phyloP scores from a whole-genome alignment of 2,113 vertebrate genomes.

The Reinhardtius hippoglossoides region DNA sequence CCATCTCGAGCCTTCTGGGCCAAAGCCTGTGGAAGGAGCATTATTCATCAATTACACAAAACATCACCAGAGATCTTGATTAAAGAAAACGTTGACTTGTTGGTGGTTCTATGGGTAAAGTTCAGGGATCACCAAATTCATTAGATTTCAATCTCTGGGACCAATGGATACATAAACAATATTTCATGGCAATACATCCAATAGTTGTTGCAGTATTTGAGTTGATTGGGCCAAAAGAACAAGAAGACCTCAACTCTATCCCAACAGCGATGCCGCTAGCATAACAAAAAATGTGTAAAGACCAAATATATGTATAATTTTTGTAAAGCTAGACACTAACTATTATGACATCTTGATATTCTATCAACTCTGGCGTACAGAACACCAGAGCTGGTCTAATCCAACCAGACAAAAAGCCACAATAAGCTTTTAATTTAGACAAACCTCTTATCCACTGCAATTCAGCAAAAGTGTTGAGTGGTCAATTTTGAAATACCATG shows the following conservation, averaged over 20 bases:
- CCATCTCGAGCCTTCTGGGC: constrained; percentile 95
- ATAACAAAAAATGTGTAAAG: background rate
- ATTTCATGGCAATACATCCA: background rate
- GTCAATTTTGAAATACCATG: background rate
- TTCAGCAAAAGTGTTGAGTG: background rate
- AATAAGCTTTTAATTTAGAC: background rate
- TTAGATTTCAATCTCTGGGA: background rate
- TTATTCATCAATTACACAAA: background rate
- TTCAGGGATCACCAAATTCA: too few species aligned
- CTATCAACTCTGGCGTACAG: background rate
- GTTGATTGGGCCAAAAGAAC: background rate
- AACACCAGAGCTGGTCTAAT: background rate
- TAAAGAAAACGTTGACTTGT: too few species aligned
- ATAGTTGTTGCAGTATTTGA: too few species aligned
- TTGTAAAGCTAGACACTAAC: background rate
- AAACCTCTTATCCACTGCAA: background rate
- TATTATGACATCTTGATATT: background rate
- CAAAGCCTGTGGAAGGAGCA: constrained; percentile 80
- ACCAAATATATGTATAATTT: background rate
- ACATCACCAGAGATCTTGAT: background rate
- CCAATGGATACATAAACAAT: background rate
- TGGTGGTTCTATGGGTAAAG: too few species aligned
- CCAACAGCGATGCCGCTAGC: background rate
- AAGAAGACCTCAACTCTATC: background rate
- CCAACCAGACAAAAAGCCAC: background rate